Evolutionary conservation across 2,113 vertebrate species (phyloP).

Genomic region (Aptenodytes patagonicus): DNA sequence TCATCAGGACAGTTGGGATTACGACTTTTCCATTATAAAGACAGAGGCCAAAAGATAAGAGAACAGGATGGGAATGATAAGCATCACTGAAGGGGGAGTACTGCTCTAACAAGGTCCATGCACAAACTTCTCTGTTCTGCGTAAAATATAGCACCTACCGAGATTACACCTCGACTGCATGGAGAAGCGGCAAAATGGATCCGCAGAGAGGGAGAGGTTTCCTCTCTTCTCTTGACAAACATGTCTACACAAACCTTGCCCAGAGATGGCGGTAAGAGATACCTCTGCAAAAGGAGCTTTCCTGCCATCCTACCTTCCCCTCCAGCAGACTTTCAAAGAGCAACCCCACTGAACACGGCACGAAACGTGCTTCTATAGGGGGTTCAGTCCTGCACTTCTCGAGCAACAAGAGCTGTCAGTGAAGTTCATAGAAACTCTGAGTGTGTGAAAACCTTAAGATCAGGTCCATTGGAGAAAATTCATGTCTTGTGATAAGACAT

Average conservation of each 20-base stretch:
- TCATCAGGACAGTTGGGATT: neutral
- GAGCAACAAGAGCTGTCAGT: neutral
- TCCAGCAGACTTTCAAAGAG: neutral
- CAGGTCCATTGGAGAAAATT: neutral
- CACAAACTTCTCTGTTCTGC: neutral
- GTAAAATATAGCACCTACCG: fast-evolving
- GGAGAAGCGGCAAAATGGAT: neutral
- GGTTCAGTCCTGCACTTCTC: neutral
- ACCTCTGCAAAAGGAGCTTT: neutral
- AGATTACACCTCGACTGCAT: neutral
- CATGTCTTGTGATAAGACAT: neutral
- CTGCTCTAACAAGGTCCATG: neutral
- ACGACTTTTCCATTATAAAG: neutral
- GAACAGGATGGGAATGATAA: neutral
- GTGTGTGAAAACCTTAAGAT: neutral
- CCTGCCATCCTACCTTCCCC: neutral
- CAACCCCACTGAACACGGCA: neutral
- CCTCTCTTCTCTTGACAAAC: neutral
- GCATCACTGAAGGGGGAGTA: neutral
- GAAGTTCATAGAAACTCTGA: neutral
- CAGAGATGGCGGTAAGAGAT: neutral
- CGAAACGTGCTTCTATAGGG: neutral
- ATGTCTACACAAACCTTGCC: neutral
- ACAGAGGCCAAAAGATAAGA: neutral
- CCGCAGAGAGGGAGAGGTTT: fast-evolving